A percentile compares a stretch with the other conserved stretches of the same genome.
Conservation (phyloP, 2,888 invertebrate species). For the Xestia rhomboidea region DNA sequence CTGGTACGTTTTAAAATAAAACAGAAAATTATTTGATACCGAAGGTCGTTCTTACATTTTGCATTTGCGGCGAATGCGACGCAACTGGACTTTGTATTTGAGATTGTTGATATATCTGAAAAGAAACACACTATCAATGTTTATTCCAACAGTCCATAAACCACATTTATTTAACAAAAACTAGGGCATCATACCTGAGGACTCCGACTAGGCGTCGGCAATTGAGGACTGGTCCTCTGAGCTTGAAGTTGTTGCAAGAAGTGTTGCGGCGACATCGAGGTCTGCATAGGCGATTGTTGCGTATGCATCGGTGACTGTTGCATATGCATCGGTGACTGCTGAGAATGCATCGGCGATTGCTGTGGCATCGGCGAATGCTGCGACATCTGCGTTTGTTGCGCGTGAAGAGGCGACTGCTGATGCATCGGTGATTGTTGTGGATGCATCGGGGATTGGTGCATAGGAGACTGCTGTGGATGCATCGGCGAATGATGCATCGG, state of each 20-base stretch:
- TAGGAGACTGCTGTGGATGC: slow-evolving; percentile 80
- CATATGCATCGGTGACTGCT: slow-evolving; percentile 77
- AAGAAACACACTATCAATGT: not conserved
- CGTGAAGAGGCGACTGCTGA: slow-evolving; percentile 80
- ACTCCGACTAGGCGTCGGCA: slow-evolving; percentile 88
- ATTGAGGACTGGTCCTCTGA: slow-evolving; percentile 87
- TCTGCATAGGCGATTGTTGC: slow-evolving; percentile 82
- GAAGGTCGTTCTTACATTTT: slow-evolving; percentile 79
- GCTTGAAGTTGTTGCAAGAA: slow-evolving; percentile 84
- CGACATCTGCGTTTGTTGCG: slow-evolving; percentile 76
- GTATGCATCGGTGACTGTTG: slow-evolving; percentile 81
- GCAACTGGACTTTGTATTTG: slow-evolving; percentile 89
- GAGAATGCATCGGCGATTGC: slow-evolving; percentile 76
- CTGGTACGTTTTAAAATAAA: not conserved
- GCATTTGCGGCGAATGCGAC: slow-evolving; percentile 88
- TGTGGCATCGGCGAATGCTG: slow-evolving; percentile 82
- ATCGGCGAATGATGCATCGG: slow-evolving; percentile 81
- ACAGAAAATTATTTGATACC: not conserved
- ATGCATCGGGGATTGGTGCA: slow-evolving; percentile 80
- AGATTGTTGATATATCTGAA: slow-evolving; percentile 88
- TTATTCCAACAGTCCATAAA: not conserved
- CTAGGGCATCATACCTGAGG: slow-evolving; percentile 80
- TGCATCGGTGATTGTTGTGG: slow-evolving; percentile 81
- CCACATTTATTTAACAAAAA: not conserved
- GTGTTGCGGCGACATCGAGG: slow-evolving; percentile 80